These are phyloP conservation scores for Otis tarda DNA, from an alignment of 2,113 vertebrate species.

Conservation along the genomic window DNA sequence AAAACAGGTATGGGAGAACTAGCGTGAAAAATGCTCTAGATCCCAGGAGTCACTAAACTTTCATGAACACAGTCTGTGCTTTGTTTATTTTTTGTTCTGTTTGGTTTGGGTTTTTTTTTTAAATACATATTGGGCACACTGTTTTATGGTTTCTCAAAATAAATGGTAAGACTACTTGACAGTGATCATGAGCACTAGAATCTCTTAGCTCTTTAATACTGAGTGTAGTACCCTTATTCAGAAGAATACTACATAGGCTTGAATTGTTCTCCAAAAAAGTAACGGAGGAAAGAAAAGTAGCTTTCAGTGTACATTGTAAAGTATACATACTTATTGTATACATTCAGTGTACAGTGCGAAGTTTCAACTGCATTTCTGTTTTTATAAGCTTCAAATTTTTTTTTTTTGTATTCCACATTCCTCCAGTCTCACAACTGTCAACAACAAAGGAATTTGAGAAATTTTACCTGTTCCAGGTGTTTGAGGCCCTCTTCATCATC, in stretches of 20 bases:
- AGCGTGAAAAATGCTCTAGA: background rate
- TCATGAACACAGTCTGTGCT: background rate
- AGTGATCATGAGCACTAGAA: background rate
- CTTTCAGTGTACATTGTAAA: background rate
- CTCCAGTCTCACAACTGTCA: background rate
- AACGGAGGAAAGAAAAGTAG: background rate
- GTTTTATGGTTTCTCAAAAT: background rate
- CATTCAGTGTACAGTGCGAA: background rate
- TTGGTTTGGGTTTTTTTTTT: background rate
- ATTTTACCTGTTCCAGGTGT: slow-evolving; percentile 92
- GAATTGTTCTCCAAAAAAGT: background rate
- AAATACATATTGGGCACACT: background rate
- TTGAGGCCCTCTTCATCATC: slow-evolving; percentile 98
- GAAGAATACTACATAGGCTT: background rate
- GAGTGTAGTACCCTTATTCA: background rate
- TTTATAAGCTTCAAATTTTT: slow-evolving; percentile 3
- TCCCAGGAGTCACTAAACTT: background rate
- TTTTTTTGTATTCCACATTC: background rate
- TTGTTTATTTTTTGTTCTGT: background rate
- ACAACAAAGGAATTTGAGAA: background rate
- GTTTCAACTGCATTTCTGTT: background rate
- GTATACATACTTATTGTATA: too few relatives aligned
- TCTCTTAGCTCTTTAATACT: background rate
- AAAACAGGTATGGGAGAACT: background rate
- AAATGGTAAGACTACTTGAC: background rate